Evolutionary conservation across 2,113 vertebrate species (phyloP), one percentile per base, ranked within the genome.

Genomic region (Clinocottus analis): DNA sequence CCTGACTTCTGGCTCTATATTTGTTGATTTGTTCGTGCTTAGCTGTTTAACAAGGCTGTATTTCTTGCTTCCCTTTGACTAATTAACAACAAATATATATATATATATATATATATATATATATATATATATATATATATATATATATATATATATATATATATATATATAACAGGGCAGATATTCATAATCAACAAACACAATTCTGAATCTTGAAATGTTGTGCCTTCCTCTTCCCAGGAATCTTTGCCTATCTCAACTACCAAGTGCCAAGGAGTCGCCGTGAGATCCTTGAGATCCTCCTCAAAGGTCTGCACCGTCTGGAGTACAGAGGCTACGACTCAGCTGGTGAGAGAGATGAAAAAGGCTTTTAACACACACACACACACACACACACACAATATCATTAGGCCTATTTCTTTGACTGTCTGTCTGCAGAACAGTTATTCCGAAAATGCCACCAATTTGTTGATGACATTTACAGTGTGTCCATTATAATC

Each of bases 191-290:
- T n/a, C n/a, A n/a, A n/a, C 21, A 58, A 56, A 55, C 25, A 16
- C 19, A 39, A 6, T 12, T 14, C 58, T 68, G 19, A 74, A 35
- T 58, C 27, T 23, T 63, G 11, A 65, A 21, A 37, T 51, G 64
- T 33, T 45, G 12, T 75, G 31, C 23, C 53, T 74, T 35, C 25
- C 63, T 49, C 16, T 64, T 72, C 25, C 0, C 76, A 99, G 98
- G 98, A 91, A 99, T 99, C 89, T 99, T 99, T 93, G 98, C 98
- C 43, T 99, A 99, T 94, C 95, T 99, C 83, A 99, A 99, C 91
- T 99, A 99, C 92, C 97, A 98, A 63, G 98, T 99, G 74, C 97
- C 98, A 77, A 95, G 96, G 90, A 99, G 97, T 56, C 96, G 98
- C 21, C 89, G 97, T 64, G 97, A 99, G 89, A 98, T 99, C 94